Evolutionary conservation across 2,797 vertebrate genomes (phyloP).

Genomic region (Microchirus variegatus): DNA sequence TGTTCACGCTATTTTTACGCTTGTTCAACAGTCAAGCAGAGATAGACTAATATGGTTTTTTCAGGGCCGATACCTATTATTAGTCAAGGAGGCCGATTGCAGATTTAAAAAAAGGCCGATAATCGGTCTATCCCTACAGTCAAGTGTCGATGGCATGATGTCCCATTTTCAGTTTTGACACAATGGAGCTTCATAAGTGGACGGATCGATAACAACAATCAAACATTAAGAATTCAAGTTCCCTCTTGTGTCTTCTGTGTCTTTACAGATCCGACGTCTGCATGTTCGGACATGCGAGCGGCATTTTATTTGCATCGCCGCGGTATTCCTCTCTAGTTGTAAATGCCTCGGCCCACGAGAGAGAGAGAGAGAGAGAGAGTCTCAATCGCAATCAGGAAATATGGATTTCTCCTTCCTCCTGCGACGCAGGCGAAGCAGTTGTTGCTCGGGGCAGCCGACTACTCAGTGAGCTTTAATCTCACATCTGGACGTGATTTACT

Average conservation of each 20-base stretch:
- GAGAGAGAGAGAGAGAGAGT: constrained; percentile 84
- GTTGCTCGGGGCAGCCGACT: constrained; percentile 78
- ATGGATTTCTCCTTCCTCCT: constrained; percentile 84
- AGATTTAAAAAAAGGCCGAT: too few species aligned
- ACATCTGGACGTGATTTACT: constrained; percentile 87
- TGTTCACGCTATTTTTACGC: constrained; percentile 2
- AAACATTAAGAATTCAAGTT: background rate
- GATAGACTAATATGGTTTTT: too few species aligned
- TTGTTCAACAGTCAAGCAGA: constrained; percentile 16
- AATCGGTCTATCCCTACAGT: too few species aligned
- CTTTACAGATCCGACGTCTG: constrained; percentile 19
- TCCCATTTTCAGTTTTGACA: too few species aligned
- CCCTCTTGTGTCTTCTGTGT: too few species aligned
- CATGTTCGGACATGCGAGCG: constrained; percentile 12
- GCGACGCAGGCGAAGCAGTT: constrained; percentile 60
- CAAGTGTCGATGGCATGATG: too few species aligned
- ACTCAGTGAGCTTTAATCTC: constrained; percentile 84
- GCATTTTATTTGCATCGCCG: constrained; percentile 51
- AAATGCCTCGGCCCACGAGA: constrained; percentile 78
- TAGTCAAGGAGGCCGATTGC: too few species aligned
- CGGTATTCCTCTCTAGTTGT: constrained; percentile 76
- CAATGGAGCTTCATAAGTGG: too few species aligned
- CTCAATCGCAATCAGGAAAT: constrained; percentile 85
- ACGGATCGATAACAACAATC: too few species aligned
- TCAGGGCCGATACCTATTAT: too few species aligned